Evolutionary conservation across 2,113 vertebrate genomes (phyloP).

Genomic region (Tragelaphus buxtoni): DNA sequence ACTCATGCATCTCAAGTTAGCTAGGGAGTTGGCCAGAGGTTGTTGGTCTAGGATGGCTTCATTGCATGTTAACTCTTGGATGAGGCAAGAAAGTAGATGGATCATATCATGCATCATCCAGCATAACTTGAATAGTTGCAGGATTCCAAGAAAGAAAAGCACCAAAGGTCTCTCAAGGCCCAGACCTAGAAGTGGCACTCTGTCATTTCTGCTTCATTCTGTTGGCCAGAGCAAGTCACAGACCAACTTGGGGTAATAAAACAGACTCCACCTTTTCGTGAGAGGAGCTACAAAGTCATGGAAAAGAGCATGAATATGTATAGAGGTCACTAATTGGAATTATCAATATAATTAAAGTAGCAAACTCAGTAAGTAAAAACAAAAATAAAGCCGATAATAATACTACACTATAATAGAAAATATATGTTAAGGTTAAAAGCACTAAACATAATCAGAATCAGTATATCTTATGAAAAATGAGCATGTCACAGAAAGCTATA

Average conservation of each 20-base stretch:
- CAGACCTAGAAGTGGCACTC: not conserved
- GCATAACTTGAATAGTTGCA: not conserved
- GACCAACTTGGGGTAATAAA: not conserved
- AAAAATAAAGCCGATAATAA: not conserved
- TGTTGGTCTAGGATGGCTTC: not conserved
- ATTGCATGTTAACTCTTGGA: not conserved
- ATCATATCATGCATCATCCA: not conserved
- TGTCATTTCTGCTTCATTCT: not conserved
- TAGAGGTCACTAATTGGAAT: not conserved
- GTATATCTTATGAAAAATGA: not conserved
- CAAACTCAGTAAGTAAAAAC: not conserved
- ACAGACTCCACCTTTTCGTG: not conserved
- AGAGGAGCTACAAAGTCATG: not conserved
- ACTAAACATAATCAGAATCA: not conserved
- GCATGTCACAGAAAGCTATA: not conserved
- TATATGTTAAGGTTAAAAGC: not conserved
- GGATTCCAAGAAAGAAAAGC: not conserved
- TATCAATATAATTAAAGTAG: not conserved
- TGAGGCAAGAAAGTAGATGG: not conserved
- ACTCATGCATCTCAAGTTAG: not conserved
- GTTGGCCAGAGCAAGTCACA: not conserved
- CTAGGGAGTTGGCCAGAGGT: not conserved
- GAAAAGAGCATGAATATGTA: not conserved
- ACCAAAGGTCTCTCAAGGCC: not conserved
- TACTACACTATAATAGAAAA: not conserved